phyloP scores from a whole-genome alignment of 2,888 invertebrate species.

The Pegoplata infirma region DNA sequence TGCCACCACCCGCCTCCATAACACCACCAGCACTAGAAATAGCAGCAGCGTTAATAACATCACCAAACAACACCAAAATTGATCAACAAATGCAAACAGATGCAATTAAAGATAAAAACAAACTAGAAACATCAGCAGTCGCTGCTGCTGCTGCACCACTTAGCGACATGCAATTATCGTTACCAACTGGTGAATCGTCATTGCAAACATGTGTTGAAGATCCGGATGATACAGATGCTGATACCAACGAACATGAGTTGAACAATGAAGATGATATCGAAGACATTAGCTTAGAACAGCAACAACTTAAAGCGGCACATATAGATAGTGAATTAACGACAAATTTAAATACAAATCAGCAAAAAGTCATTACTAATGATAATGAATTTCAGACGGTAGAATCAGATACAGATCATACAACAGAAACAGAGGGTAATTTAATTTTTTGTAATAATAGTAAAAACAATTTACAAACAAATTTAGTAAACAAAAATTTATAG shows the following conservation, averaged over 20 bases:
- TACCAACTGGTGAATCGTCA: conserved; percentile 19
- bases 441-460: too few relatives aligned
- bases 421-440: conserved; percentile 48
- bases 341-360: background rate
- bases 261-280: conserved; percentile 45
- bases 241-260: conserved; percentile 52
- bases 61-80: conserved; percentile 64
- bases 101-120: conserved; percentile 20
- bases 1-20: background rate
- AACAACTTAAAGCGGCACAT: too few relatives aligned
- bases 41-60: conserved; percentile 13
- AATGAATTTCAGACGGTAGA: background rate
- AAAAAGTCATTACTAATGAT: background rate
- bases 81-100: conserved; percentile 71
- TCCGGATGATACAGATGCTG: conserved; percentile 56
- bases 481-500: too few relatives aligned
- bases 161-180: background rate
- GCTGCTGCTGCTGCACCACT: conserved; percentile 3
- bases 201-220: conserved; percentile 26
- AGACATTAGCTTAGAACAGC: background rate
- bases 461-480: too few relatives aligned
- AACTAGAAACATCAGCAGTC: conserved; percentile 7
- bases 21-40: background rate
- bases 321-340: background rate
- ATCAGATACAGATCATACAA: conserved; percentile 44